Conservation (phyloP, 2,797 vertebrate species). For the Orestias chungarensis region DNA sequence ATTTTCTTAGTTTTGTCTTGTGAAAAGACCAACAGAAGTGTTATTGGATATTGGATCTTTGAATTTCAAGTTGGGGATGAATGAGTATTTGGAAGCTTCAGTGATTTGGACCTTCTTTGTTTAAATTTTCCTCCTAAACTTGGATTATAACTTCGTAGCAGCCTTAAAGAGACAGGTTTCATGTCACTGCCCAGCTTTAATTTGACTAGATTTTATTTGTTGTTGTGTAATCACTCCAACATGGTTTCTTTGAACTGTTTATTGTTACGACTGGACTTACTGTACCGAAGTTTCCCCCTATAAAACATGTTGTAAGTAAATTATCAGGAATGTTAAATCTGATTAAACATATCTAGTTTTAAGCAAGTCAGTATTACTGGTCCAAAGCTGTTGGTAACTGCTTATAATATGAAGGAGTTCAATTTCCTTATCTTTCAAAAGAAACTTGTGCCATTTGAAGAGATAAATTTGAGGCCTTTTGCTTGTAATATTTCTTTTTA, state of each 20-base stretch:
- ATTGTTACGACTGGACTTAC: not conserved
- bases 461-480: conserved; percentile 35
- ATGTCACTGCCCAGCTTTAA: not conserved
- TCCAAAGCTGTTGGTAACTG: conserved; percentile 8
- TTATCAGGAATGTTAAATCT: not conserved
- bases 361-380: conserved; percentile 28
- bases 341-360: not conserved
- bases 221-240: conserved; percentile 17
- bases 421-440: conserved; percentile 20
- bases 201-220: not conserved
- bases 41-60: not conserved
- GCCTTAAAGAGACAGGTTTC: not conserved
- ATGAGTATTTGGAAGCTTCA: conserved; percentile 38
- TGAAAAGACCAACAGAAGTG: not conserved
- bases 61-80: conserved; percentile 19
- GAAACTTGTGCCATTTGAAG: conserved; percentile 50
- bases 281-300: not conserved
- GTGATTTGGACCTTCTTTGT: conserved; percentile 60
- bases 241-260: no score
- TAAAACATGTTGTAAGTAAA: not conserved
- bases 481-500: conserved; percentile 22
- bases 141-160: conserved; percentile 23
- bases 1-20: not conserved
- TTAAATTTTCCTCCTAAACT: conserved; percentile 19
- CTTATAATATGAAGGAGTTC: conserved; percentile 49